These are phyloP conservation scores for Bryconaethiops microstoma DNA, from an alignment of 2,797 vertebrate species.

Conservation along the genomic window DNA sequence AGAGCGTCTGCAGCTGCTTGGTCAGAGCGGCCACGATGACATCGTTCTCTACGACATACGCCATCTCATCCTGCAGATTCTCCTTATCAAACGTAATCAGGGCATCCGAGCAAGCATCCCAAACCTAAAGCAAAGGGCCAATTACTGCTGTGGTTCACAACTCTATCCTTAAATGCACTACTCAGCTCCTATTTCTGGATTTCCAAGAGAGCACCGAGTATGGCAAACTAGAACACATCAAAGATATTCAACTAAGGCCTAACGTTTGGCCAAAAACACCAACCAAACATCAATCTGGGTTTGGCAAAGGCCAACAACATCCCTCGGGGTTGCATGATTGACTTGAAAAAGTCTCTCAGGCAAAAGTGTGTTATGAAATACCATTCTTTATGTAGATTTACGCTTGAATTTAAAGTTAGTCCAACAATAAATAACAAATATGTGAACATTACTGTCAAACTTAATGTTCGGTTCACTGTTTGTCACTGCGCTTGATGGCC, in stretches of 20 bases:
- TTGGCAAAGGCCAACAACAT: conserved; percentile 60
- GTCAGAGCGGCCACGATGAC: conserved; percentile 90
- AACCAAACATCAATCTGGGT: conserved; percentile 54
- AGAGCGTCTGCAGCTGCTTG: conserved; percentile 85
- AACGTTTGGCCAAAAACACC: conserved; percentile 57
- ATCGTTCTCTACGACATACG: conserved; percentile 95
- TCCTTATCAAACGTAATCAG: conserved; percentile 97
- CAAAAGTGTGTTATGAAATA: conserved; percentile 44
- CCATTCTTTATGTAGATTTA: conserved; percentile 62
- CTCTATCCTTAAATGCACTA: conserved; percentile 69
- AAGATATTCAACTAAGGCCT: conserved; percentile 61
- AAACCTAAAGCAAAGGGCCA: conserved; percentile 77
- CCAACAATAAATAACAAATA: conserved; percentile 68
- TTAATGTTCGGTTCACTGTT: conserved; percentile 8
- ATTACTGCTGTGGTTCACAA: conserved; percentile 69
- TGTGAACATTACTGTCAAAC: conserved; percentile 37
- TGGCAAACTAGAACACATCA: conserved; percentile 74
- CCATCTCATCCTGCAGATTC: conserved; percentile 91
- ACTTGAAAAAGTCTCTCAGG: conserved; percentile 53
- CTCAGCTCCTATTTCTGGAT: conserved; percentile 68
- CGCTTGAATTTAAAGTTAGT: conserved; percentile 60
- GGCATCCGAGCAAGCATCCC: conserved; percentile 98
- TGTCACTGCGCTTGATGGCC: conserved; percentile 2
- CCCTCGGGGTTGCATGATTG: conserved; percentile 48
- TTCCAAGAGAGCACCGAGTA: conserved; percentile 61